phyloP scores from a whole-genome alignment of 1,140 invertebrate genomes.

The Drosophila pachea region DNA sequence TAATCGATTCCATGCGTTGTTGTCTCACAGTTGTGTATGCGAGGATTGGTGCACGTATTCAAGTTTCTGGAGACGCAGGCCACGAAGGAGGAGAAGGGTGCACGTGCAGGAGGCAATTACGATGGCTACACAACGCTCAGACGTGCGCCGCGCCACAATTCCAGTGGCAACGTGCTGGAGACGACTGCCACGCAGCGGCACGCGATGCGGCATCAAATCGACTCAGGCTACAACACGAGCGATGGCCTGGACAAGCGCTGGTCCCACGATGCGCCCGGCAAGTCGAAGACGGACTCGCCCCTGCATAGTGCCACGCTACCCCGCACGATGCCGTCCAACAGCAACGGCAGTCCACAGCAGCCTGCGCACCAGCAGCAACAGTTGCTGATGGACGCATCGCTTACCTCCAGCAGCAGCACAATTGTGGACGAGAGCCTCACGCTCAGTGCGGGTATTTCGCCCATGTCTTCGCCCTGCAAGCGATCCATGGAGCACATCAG shows the following conservation, averaged over 20 bases:
- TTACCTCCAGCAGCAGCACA: constrained; percentile 73
- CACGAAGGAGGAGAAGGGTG: constrained; percentile 82
- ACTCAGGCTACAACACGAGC: constrained; percentile 91
- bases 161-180: constrained; percentile 80
- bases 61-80: constrained; percentile 95
- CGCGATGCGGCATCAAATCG: constrained; percentile 84
- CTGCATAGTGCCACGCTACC: constrained; percentile 63
- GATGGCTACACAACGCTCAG: constrained; percentile 76
- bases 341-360: constrained; percentile 13
- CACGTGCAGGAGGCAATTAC: constrained; percentile 71
- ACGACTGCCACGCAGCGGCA: constrained; percentile 60
- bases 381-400: constrained; percentile 72
- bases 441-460: constrained; percentile 47
- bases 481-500: constrained; percentile 30
- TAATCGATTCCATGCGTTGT: background rate
- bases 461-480: constrained; percentile 54
- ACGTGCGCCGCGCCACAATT: constrained; percentile 79
- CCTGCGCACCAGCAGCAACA: constrained; percentile 28
- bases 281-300: constrained; percentile 65
- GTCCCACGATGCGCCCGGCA: constrained; percentile 86
- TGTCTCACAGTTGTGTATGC: constrained; percentile 88
- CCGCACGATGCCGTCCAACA: constrained; percentile 39
- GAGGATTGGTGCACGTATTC: constrained; percentile 95
- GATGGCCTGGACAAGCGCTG: constrained; percentile 90
- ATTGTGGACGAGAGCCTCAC: constrained; percentile 76